A percentile compares a stretch with the other conserved stretches of the same genome.
Evolutionary conservation across 2,113 vertebrate genomes (phyloP).

Genomic region (Pomatorhinus ruficollis): DNA sequence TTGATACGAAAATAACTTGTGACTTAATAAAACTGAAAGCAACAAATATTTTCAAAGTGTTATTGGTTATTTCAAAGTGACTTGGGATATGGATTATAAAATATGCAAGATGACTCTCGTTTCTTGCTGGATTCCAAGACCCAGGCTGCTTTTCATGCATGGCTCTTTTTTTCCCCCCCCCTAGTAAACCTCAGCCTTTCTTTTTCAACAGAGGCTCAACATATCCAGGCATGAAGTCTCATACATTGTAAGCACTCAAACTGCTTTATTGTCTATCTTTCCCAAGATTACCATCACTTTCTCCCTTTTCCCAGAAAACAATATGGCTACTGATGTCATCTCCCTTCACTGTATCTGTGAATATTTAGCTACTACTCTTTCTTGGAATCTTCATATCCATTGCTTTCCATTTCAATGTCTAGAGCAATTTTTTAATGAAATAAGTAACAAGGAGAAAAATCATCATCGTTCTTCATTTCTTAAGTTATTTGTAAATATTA

Average conservation of each 20-base stretch:
- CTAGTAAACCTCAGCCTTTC: neutral
- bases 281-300: neutral
- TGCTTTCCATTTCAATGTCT: neutral
- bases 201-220: neutral
- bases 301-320: neutral
- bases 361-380: neutral
- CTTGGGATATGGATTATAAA: neutral
- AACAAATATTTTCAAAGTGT: neutral
- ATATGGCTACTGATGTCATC: neutral
- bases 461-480: neutral
- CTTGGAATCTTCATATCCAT: neutral
- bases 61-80: neutral
- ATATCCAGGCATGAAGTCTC: neutral
- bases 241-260: neutral
- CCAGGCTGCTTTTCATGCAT: neutral
- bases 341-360: neutral
- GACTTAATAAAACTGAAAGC: constrained; percentile 23
- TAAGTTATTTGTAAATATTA: neutral
- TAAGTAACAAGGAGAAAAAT: neutral
- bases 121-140: neutral
- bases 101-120: neutral
- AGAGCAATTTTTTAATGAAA: neutral
- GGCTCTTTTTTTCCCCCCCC: fast-evolving
- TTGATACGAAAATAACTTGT: neutral
- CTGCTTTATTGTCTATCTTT: neutral